phyloP scores from a whole-genome alignment of 2,888 invertebrate genomes.

The Drosophila austrosaltans region DNA sequence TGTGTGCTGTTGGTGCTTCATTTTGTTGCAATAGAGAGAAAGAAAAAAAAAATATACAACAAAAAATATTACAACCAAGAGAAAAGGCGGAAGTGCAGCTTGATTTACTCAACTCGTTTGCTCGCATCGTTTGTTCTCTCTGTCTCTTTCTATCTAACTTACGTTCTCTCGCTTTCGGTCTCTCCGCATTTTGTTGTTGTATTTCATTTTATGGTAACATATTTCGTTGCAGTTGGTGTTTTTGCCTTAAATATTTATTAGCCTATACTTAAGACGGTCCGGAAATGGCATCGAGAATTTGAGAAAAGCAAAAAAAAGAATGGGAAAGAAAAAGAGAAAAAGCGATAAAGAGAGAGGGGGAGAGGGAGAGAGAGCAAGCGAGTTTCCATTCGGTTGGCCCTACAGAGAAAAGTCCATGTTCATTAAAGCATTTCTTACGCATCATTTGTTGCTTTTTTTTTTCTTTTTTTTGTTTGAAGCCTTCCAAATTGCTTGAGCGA shows the following conservation, averaged over 20 bases:
- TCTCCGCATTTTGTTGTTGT: too few species aligned
- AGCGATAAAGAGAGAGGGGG: not conserved
- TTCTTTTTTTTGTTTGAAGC: too few species aligned
- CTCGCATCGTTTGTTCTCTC: conserved; percentile 64
- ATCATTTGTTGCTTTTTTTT: conserved; percentile 64
- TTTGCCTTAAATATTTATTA: conserved; percentile 71
- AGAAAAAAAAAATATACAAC: not conserved
- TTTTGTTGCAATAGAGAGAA: conserved; percentile 16
- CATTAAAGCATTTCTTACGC: conserved; percentile 76
- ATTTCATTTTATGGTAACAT: not conserved
- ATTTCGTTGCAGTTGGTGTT: conserved; percentile 26
- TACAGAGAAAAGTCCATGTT: conserved; percentile 37
- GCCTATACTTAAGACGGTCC: conserved; percentile 34
- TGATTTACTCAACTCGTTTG: conserved; percentile 78
- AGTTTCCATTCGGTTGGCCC: not conserved
- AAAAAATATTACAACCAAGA: conserved; percentile 44
- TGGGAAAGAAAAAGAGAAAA: not conserved
- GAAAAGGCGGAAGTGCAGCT: conserved; percentile 73
- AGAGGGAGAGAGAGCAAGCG: not conserved
- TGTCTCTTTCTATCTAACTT: conserved; percentile 16
- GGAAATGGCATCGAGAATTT: conserved; percentile 1
- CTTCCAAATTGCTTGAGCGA: conserved; percentile 24
- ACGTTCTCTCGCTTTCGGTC: not conserved
- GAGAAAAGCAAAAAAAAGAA: not conserved
- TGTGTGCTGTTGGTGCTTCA: conserved; percentile 7